Conservation (phyloP, 92 coral and sea anemone genomes). For the Phenganax subtilis region DNA sequence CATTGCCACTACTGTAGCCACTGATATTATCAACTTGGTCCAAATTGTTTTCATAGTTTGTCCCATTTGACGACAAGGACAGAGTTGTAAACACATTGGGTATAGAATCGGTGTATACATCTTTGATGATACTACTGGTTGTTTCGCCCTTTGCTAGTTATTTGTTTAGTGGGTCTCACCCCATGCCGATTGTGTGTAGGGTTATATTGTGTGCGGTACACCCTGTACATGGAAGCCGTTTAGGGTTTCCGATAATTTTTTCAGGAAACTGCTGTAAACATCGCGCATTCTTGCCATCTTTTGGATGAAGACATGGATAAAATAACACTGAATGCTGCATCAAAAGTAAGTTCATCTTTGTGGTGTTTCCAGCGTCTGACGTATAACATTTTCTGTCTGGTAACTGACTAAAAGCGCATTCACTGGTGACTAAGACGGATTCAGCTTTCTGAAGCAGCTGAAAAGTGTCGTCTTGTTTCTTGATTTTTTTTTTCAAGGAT, state of each 20-base stretch:
- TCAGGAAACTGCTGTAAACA: slow-evolving; percentile 92
- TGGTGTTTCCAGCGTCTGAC: not conserved
- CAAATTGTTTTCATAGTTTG: too few relatives aligned
- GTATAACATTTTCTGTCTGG: not conserved
- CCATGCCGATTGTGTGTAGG: too few relatives aligned
- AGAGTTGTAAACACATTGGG: too few relatives aligned
- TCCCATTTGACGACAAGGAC: too few relatives aligned
- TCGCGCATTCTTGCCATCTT: slow-evolving; percentile 74
- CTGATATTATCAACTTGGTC: too few relatives aligned
- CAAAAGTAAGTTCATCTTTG: slow-evolving; percentile 55
- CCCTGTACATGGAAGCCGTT: not conserved
- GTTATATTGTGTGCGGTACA: not conserved
- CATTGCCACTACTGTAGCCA: not conserved
- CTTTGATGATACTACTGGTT: too few relatives aligned
- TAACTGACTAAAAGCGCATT: not conserved
- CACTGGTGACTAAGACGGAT: too few relatives aligned
- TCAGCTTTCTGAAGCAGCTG: not conserved
- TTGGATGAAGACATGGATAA: slow-evolving; percentile 79
- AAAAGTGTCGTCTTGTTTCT: not conserved
- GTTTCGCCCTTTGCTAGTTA: too few relatives aligned
- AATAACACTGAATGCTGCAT: slow-evolving; percentile 73
- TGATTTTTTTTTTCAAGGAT: slow-evolving; percentile 49
- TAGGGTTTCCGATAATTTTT: not conserved
- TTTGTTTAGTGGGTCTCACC: too few relatives aligned
- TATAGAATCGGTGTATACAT: too few relatives aligned